Conservation (phyloP, 2,797 vertebrate genomes). For the Dipus sagitta region DNA sequence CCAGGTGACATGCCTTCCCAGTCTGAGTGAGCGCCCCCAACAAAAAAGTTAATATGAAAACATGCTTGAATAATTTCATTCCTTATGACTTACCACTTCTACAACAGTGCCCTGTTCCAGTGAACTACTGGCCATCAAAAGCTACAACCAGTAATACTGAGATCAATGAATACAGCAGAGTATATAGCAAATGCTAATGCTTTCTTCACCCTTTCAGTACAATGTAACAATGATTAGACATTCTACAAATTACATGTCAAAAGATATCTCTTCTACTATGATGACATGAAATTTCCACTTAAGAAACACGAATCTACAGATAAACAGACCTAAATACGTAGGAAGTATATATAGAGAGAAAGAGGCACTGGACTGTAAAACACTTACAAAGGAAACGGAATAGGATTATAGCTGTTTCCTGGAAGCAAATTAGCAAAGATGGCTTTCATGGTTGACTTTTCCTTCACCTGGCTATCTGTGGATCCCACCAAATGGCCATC, state of each 20-base stretch:
- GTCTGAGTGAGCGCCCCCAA: not conserved
- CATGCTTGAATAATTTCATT: not conserved
- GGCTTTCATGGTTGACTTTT: conserved; percentile 99
- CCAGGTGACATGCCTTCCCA: not conserved
- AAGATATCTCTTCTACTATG: conserved; percentile 45
- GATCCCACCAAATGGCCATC: conserved; percentile 96
- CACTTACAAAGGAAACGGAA: conserved; percentile 98
- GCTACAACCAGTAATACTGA: not conserved
- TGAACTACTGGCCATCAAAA: not conserved
- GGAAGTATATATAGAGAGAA: not conserved
- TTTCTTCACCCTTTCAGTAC: conserved; percentile 29
- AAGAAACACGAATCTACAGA: conserved; percentile 11
- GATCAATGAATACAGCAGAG: not conserved
- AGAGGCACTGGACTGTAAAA: conserved; percentile 21
- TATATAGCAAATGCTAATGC: not conserved
- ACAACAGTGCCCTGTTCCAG: not conserved
- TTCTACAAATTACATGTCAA: conserved; percentile 39
- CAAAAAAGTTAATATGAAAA: not conserved
- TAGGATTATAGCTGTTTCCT: conserved; percentile 97
- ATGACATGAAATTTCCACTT: not conserved
- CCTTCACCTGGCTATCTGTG: conserved; percentile 97
- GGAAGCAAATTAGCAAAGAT: conserved; percentile 98
- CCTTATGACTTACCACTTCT: not conserved
- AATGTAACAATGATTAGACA: not conserved
- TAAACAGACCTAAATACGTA: conserved; percentile 44